Conservation (phyloP, 2,888 invertebrate genomes). For the Trissolcus brochymenae region DNA sequence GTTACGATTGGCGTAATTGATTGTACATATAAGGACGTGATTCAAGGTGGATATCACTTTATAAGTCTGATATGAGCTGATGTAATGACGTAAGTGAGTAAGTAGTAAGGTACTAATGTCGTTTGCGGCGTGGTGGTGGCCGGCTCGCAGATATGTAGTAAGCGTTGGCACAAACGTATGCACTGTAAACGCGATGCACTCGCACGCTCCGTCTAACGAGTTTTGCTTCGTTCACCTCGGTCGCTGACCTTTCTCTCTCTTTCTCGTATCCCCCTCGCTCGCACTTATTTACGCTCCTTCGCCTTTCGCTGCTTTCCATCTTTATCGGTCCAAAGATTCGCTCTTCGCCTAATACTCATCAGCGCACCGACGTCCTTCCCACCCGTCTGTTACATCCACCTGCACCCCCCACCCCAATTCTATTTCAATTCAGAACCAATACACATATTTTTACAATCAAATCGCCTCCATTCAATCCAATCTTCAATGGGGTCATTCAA, state of each 20-base stretch:
- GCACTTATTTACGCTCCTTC: constrained; percentile 38
- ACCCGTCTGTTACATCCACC: constrained; percentile 27
- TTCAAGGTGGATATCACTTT: constrained; percentile 45
- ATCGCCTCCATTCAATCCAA: no score
- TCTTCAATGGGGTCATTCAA: no score
- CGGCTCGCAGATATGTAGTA: constrained; percentile 22
- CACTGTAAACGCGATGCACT: constrained; percentile 52
- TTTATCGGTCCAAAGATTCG: constrained; percentile 35
- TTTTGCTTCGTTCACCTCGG: constrained; percentile 55
- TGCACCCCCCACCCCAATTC: constrained; percentile 9
- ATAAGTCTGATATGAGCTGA: constrained; percentile 49
- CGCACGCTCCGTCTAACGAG: constrained; percentile 54
- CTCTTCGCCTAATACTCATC: constrained; percentile 23
- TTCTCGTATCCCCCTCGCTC: constrained; percentile 21
- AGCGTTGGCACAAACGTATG: constrained; percentile 50
- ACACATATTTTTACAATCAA: no score
- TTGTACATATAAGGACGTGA: constrained; percentile 36
- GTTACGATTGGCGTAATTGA: constrained; percentile 44
- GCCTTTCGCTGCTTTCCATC: constrained; percentile 53
- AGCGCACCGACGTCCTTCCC: constrained; percentile 8
- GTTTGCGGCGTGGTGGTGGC: constrained; percentile 23
- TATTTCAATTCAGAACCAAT: no score
- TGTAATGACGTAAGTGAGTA: constrained; percentile 47
- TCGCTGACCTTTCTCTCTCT: constrained; percentile 50
- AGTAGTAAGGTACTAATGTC: constrained; percentile 48